A percentile compares a stretch with the other conserved stretches of the same genome.
Conservation (phyloP, 2,113 vertebrate species). For the Elachura formosa region DNA sequence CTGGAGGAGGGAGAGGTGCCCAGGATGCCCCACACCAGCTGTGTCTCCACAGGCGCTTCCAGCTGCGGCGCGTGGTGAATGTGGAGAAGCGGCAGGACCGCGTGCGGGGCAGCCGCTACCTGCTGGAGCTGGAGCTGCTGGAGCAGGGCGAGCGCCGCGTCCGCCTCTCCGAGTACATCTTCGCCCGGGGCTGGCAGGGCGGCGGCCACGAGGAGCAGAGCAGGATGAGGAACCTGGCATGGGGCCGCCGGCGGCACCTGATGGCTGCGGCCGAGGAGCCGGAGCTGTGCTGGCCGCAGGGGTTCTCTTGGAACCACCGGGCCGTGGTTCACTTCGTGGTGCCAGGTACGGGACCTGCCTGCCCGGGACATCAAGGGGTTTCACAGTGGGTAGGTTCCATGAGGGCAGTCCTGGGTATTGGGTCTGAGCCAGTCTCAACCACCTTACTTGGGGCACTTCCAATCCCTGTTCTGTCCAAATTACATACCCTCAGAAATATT, state of each 20-base stretch:
- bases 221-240: constrained; percentile 63
- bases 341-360: constrained; percentile 74
- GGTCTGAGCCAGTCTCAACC: not conserved
- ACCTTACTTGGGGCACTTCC: not conserved
- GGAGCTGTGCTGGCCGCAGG: constrained; percentile 84
- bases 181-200: constrained; percentile 64
- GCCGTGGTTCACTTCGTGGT: constrained; percentile 86
- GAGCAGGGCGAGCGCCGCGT: constrained; percentile 63
- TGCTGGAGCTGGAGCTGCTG: constrained; percentile 86
- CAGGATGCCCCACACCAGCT: rapidly evolving
- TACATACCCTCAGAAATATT: not conserved
- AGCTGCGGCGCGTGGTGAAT: constrained; percentile 79
- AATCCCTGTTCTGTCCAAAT: not conserved
- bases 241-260: constrained; percentile 16
- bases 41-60: constrained; percentile 72
- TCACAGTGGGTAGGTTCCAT: rapidly evolving
- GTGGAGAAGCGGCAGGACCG: constrained; percentile 85
- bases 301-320: constrained; percentile 83
- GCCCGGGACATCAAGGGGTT: rapidly evolving
- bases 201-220: not conserved
- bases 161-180: constrained; percentile 85
- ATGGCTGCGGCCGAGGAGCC: not conserved
- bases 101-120: constrained; percentile 80
- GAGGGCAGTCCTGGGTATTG: not conserved
- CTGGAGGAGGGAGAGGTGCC: not conserved